Conservation (phyloP, 2,113 vertebrate genomes). For the Thamnaconus septentrionalis region DNA sequence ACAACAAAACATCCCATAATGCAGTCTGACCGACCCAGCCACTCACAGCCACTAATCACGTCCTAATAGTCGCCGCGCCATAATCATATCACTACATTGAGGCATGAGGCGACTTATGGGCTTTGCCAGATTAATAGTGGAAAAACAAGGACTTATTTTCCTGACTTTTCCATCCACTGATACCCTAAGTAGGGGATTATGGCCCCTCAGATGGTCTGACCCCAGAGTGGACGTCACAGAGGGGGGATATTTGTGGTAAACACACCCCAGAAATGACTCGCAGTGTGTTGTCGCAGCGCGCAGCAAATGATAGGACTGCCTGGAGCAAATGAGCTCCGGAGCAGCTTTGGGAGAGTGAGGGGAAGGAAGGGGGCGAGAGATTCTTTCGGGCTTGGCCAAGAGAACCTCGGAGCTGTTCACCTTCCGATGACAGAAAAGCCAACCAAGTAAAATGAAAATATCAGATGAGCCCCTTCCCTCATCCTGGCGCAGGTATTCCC, state of each 20-base stretch:
- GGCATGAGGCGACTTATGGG: slow-evolving; percentile 42
- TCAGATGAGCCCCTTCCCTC: slow-evolving; percentile 4
- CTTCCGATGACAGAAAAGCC: neutral
- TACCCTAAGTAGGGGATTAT: slow-evolving; percentile 64
- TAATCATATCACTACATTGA: slow-evolving; percentile 45
- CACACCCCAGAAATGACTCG: slow-evolving; percentile 39
- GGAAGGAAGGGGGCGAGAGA: too few relatives aligned
- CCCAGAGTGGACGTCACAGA: slow-evolving; percentile 47
- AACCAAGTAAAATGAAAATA: neutral
- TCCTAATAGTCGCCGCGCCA: slow-evolving; percentile 28
- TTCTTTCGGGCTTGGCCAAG: neutral
- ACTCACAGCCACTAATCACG: slow-evolving; percentile 48
- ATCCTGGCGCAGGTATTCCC: slow-evolving; percentile 14
- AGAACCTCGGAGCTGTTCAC: slow-evolving; percentile 5
- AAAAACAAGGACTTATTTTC: slow-evolving; percentile 68
- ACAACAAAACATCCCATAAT: slow-evolving; percentile 39
- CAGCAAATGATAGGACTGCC: slow-evolving; percentile 35
- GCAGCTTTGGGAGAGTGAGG: slow-evolving; percentile 22
- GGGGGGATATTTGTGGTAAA: slow-evolving; percentile 54
- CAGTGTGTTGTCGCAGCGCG: slow-evolving; percentile 22
- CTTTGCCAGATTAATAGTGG: slow-evolving; percentile 63
- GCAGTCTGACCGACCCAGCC: slow-evolving; percentile 46
- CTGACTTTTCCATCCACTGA: slow-evolving; percentile 52
- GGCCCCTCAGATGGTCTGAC: slow-evolving; percentile 49
- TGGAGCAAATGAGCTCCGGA: slow-evolving; percentile 34